These are phyloP conservation scores for Atherix ibis DNA, from an alignment of 2,888 invertebrate genomes.

Conservation along the genomic window DNA sequence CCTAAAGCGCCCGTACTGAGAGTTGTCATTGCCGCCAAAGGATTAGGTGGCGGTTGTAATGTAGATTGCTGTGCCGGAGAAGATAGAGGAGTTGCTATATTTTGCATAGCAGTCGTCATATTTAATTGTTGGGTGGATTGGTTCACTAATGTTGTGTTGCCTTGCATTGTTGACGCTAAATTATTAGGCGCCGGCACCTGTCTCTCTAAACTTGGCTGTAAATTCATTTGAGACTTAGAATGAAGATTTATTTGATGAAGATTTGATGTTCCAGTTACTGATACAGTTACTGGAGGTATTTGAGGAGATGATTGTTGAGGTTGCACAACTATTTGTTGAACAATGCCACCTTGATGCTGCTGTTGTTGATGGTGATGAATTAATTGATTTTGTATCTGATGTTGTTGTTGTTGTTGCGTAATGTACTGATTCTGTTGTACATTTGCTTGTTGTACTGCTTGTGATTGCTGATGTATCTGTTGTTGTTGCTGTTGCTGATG, in stretches of 20 bases:
- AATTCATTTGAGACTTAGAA: slow-evolving; percentile 14
- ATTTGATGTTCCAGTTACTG: slow-evolving; percentile 29
- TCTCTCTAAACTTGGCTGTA: no score
- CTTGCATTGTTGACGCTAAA: slow-evolving; percentile 2
- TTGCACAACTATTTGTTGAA: slow-evolving; percentile 26
- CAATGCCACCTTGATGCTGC: slow-evolving; percentile 23
- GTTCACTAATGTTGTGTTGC: slow-evolving; percentile 24
- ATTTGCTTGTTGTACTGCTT: slow-evolving; percentile 18
- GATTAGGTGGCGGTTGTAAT: slow-evolving; percentile 25
- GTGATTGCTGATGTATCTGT: slow-evolving; percentile 15
- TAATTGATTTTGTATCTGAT: slow-evolving; percentile 35
- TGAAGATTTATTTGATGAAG: not conserved
- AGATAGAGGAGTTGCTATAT: slow-evolving; percentile 13
- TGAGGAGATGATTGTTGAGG: slow-evolving; percentile 16
- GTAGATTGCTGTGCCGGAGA: slow-evolving; percentile 18
- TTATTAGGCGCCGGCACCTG: no score
- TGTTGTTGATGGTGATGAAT: slow-evolving; percentile 31
- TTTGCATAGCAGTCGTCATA: slow-evolving; percentile 11
- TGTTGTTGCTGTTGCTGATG: slow-evolving; percentile 21
- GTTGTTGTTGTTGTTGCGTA: slow-evolving; percentile 36
- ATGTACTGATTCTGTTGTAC: slow-evolving; percentile 31
- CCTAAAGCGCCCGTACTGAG: no score
- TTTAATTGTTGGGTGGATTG: slow-evolving; percentile 24
- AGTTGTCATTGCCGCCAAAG: slow-evolving; percentile 33
- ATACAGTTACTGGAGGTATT: slow-evolving; percentile 13